Evolutionary conservation across 2,888 invertebrate genomes (phyloP).

Genomic region (Odontocerum albicorne): DNA sequence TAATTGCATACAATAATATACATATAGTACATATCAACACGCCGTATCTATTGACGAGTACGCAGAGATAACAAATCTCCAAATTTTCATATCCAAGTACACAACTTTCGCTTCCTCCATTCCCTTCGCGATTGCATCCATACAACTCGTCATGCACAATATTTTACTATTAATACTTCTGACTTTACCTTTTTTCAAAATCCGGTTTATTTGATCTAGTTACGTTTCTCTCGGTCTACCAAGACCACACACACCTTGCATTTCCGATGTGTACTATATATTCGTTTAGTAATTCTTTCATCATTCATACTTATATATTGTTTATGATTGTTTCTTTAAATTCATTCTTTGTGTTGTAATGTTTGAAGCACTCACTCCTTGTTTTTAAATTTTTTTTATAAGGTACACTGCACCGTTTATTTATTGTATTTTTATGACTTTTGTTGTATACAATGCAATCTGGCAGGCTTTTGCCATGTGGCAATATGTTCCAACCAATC

Average conservation of each 20-base stretch:
- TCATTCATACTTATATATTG: not conserved
- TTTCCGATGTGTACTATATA: not conserved
- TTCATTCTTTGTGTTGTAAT: too few species aligned
- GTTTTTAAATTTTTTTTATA: too few species aligned
- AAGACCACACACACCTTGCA: not conserved
- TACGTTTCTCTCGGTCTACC: not conserved
- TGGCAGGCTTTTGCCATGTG: too few species aligned
- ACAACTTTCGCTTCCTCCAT: not conserved
- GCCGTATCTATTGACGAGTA: not conserved
- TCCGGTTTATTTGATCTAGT: not conserved
- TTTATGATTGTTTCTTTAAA: too few species aligned
- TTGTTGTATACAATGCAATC: too few species aligned
- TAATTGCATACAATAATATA: too few species aligned
- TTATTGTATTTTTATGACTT: too few species aligned
- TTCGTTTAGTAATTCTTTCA: not conserved
- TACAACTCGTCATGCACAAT: not conserved
- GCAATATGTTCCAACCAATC: too few species aligned
- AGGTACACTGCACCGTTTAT: too few species aligned
- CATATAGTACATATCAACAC: not conserved
- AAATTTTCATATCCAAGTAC: not conserved
- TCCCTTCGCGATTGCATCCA: too few species aligned
- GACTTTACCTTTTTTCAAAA: not conserved
- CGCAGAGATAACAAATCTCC: not conserved
- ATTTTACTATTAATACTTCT: too few species aligned
- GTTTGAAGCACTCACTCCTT: too few species aligned